Base-by-base conservation (phyloP, 2,113 vertebrate species). In the Takifugu bimaculatus region DNA sequence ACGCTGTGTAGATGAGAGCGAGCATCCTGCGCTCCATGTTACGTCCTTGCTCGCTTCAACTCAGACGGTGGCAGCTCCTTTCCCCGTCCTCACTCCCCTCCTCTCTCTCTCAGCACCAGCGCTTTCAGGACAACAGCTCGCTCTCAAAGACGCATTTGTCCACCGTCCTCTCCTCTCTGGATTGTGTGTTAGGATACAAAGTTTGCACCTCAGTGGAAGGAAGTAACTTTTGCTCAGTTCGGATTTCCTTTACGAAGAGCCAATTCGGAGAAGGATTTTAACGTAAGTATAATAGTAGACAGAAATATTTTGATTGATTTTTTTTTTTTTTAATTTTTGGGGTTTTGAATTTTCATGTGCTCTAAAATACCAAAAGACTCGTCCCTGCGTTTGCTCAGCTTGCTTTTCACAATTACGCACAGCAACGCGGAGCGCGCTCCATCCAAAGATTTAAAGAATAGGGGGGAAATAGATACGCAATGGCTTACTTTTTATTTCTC, bases 1-100 rank as follows among this genome's bases (percentile, higher is more conserved):
- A 89, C 75, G 88, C 88, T 87, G 77, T 90, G 90, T 87, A 85
- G 90, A 90, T 88, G 88, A 90, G 89, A 84, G 85, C 72, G 84
- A 78, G 85, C 79, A 79, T 84, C 77, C 72, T 80, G 86, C 78
- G 90, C 86, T 89, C 77, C 82, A 84, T 85, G 88, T 85, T 89
- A 89, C 86, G 86, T 89, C 83, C 76, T 83, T 75, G 85, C 81
- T 84, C 87, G 82, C 83, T 82, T 64, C 82, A 84, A 76, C 78
- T 88, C 82, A 90, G 89, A 88, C 85, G 82, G 90, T 77, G 83
- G 82, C 87, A 89, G 83, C 87, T 89, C 72, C 65, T 80, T 77
- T 85, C 73, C 72, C 84, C 77, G 75, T 86, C 77, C 74, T 79
- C 77, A 80, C 75, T 82, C 74, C 79, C 80, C 83, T 82, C 84